A percentile compares a stretch with the other conserved stretches of the same genome.
Conservation (phyloP, 2,113 vertebrate genomes). For the Platichthys stellatus region DNA sequence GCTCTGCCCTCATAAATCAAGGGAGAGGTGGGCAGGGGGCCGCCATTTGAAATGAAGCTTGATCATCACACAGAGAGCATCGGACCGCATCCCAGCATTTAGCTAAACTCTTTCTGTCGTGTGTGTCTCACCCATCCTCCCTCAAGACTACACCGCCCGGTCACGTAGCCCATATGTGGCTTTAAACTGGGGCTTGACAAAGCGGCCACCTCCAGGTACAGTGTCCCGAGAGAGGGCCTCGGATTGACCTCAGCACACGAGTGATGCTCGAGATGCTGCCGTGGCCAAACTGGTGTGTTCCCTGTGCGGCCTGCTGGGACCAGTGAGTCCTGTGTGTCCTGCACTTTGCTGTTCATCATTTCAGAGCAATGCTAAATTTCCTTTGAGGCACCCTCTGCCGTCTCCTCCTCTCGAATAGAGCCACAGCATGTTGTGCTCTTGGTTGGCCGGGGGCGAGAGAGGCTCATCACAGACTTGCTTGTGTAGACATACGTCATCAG, state of each 20-base stretch:
- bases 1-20: constrained; percentile 75
- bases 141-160: constrained; percentile 37
- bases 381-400: constrained; percentile 51
- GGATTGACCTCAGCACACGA: constrained; percentile 36
- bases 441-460: constrained; percentile 33
- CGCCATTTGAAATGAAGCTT: constrained; percentile 65
- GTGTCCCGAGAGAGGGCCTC: constrained; percentile 35
- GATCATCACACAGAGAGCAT: constrained; percentile 50
- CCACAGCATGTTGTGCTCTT: constrained; percentile 21
- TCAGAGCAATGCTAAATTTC: constrained; percentile 47
- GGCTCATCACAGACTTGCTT: constrained; percentile 45
- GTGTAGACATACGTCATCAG: constrained; percentile 48
- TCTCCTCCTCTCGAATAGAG: constrained; percentile 43
- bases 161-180: constrained; percentile 47
- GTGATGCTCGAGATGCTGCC: constrained; percentile 25
- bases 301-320: constrained; percentile 32
- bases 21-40: constrained; percentile 58
- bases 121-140: constrained; percentile 38
- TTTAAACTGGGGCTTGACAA: constrained; percentile 60
- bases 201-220: constrained; percentile 48
- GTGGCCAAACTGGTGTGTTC: constrained; percentile 8
- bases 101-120: constrained; percentile 32
- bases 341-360: constrained; percentile 55
- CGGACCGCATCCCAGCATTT: constrained; percentile 45
- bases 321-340: constrained; percentile 7